A percentile compares a stretch with the other conserved stretches of the same genome.
These are phyloP conservation scores for Brachionus calyciflorus DNA, from an alignment of 1,140 invertebrate genomes.

Conservation along the genomic window DNA sequence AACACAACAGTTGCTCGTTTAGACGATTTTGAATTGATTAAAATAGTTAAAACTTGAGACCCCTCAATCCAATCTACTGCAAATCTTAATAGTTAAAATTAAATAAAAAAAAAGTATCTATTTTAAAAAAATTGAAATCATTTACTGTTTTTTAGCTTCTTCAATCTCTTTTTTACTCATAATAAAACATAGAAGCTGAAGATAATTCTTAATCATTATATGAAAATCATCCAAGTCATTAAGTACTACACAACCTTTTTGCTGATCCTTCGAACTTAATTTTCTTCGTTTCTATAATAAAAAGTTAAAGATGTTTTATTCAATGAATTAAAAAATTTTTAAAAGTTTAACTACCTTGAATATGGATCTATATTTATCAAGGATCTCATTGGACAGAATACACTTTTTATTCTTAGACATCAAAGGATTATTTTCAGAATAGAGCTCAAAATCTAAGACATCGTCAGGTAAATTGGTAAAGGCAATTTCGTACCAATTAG, in stretches of 20 bases:
- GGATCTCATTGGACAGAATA: background rate
- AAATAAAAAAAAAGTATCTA: background rate
- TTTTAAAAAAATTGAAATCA: background rate
- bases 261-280: background rate
- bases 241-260: background rate
- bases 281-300: slow-evolving; percentile 19
- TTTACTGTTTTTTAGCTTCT: slow-evolving; percentile 45
- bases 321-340: background rate
- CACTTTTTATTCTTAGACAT: background rate
- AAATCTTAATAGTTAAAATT: slow-evolving; percentile 38
- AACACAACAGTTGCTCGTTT: slow-evolving; percentile 39
- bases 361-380: slow-evolving; percentile 34
- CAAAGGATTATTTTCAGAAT: slow-evolving; percentile 17
- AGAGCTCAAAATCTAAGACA: slow-evolving; percentile 1
- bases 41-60: slow-evolving; percentile 30
- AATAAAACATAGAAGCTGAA: slow-evolving; percentile 9
- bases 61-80: slow-evolving; percentile 45
- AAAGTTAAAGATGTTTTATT: too few species aligned
- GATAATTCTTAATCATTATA: background rate
- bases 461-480: slow-evolving; percentile 26
- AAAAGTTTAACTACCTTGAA: slow-evolving; percentile 9
- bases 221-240: slow-evolving; percentile 40
- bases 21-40: slow-evolving; percentile 42
- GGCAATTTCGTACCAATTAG: slow-evolving; percentile 11
- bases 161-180: slow-evolving; percentile 32